Base-by-base conservation (phyloP, 2,797 vertebrate genomes). In the Salarias fasciatus region DNA sequence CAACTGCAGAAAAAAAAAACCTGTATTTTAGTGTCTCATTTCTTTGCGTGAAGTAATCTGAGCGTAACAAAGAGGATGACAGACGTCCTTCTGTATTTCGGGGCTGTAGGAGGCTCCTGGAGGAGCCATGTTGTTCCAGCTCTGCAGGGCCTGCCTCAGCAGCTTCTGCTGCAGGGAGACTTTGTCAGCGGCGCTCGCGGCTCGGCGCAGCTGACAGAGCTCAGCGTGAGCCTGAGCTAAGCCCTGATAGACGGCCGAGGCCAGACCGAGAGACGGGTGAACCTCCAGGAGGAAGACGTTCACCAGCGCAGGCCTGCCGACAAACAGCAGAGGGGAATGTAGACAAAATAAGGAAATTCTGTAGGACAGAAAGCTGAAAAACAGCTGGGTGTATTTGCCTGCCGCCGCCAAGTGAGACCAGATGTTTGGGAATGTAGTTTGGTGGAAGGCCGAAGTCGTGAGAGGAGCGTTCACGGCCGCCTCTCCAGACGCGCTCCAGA, bases 221-320 rank as follows among this genome's bases (percentile, higher is more conserved):
- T 94, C 85, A 5, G 69, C 6, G 33, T 86, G 84, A 65, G 91
- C 69, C 41, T 56, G 74, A 33, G 84, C 57, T 1, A 94, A 80
- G 31, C 65, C 56, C 30, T 82, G 67, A 61, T 88, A 87, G 52
- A 94, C 72, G 5, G 70, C 75, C 1, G 84, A 78, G 0, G 84
- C 79, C 63, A 92, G 75, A 45, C 80, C 89, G 49, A 95, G 86
- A 3, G 92, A 95, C n/a, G 91, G 86, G 14, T 95, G 91, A 40
- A 95, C 86, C 71, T 95, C 93, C 67, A 95, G 76, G 29, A 93
- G 88, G 76, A 88, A 92, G 9, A 85, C 43, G 10, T 75, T 91
- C 81, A 88, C 92, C 69, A 90, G 77, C 53, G 86, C 61, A 31
- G 90, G 77, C 68, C 90, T 96, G 83, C 31, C 86, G 53, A 57